Base-by-base conservation (phyloP, 2,888 invertebrate species). In the Petrolisthes cinctipes region DNA sequence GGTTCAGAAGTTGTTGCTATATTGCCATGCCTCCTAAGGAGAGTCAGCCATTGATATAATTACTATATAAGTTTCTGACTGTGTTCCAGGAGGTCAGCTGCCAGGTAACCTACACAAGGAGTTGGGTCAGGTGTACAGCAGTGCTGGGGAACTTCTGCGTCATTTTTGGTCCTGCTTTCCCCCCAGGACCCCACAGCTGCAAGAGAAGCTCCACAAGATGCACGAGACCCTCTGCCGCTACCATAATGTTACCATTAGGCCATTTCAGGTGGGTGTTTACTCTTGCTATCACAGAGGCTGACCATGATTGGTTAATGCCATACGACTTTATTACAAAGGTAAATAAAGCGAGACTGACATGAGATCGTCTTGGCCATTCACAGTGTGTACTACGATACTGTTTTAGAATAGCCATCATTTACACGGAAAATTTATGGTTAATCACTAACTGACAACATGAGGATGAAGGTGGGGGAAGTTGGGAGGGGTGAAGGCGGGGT, bases 151-250 rank as follows among this genome's bases (percentile, higher is more conserved):
- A 93, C 93, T 99, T 89, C 93, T 99, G 17, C 95, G 97, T 89
- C 98, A 99, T 93, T 97, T 99, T 93, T 99, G 99, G 99, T 95
- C 95, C 78, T 97, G 98, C 93, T 98, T 99, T 94, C 95, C 95
- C 3, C 95, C 96, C 0, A 95, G 95, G 0, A 95, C 95, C 3
- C 94, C 95, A 37, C 95, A 95, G 84, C 93, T 96, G 68, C 96
- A 97, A 92, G 95, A 96, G 51, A 94, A 94, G 23, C 86, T 91
- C 0, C 85, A 90, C 85, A 95, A 96, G 92, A 97, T 97, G 95
- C 96, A 97, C 91, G 96, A 97, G 91, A 97, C 98, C 0, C 93
- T 99, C 91, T 96, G 97, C 91, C 95, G 97, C 92, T 98, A 98
- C 93, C 96, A 98, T 93, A 95, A 95, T 92, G 96, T 96, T 53